Percentiles rank a stretch among this genome's conserved stretches.
These are phyloP conservation scores for Sthenelais limicola DNA, from an alignment of 2,888 invertebrate species.

Conservation along the genomic window DNA sequence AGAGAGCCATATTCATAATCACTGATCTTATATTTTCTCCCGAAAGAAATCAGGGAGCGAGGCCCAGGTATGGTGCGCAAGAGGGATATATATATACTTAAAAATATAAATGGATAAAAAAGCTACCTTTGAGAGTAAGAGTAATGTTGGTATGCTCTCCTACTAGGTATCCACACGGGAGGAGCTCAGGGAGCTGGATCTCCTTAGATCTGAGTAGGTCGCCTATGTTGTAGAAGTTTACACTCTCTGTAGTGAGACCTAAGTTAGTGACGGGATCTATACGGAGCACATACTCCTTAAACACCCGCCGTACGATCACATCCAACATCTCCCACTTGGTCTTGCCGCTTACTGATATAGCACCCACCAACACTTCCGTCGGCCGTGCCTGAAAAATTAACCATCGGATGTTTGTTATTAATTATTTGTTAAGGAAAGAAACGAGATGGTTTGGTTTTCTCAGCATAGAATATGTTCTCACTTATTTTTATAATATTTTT, in stretches of 20 bases:
- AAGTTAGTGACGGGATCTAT: slow-evolving; percentile 94
- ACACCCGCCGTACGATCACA: slow-evolving; percentile 89
- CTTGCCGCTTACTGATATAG: slow-evolving; percentile 90
- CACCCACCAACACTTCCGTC: slow-evolving; percentile 79
- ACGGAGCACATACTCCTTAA: slow-evolving; percentile 85
- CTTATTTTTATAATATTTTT: too few species aligned
- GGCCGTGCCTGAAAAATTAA: slow-evolving; percentile 13
- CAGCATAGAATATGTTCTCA: too few species aligned
- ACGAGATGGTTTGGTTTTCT: neutral
- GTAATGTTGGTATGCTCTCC: slow-evolving; percentile 76
- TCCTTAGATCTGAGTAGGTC: slow-evolving; percentile 75
- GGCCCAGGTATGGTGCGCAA: too few species aligned
- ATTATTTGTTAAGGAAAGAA: neutral
- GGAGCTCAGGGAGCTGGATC: slow-evolving; percentile 80
- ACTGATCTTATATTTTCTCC: too few species aligned
- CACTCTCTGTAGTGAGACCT: slow-evolving; percentile 87
- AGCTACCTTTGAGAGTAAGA: slow-evolving; percentile 74
- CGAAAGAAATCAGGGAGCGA: too few species aligned
- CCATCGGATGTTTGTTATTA: neutral
- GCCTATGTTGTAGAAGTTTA: slow-evolving; percentile 93
- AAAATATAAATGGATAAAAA: too few species aligned
- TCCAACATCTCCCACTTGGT: slow-evolving; percentile 96
- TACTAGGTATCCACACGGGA: slow-evolving; percentile 94
- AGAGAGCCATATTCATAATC: too few species aligned
- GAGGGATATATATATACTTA: too few species aligned